Evolutionary conservation across 2,888 invertebrate genomes (phyloP), one percentile per base, ranked within the genome.

Genomic region (Azorinus chamasolen): DNA sequence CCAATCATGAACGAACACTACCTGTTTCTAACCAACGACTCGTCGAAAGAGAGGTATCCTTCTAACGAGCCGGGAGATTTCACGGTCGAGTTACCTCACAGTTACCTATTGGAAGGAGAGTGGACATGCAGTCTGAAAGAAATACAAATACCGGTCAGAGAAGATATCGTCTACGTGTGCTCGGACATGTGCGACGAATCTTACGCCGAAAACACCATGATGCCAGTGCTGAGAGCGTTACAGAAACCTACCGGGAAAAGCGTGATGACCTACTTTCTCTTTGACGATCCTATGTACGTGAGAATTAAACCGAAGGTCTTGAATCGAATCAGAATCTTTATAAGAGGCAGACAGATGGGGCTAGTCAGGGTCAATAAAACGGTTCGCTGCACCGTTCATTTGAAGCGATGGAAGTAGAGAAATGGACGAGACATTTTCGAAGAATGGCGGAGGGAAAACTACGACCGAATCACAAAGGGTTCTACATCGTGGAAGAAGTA

Each of bases 111-210:
- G 12, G 48, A 48, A 18, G 5, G 20, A n/a, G 20, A 48, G 12
- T 48, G 48, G 48, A 18, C 27, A 16, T 51, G 51, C 25, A 1
- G 51, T 25, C 4, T 22, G 8, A 10, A 51, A 16, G 51, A 51
- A 16, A 51, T 51, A 51, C 1, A 18, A n/a, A 1, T 51, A 3
- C 51, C 10, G 22, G 27, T 22, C 16, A 51, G 24, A 8, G 27
- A n/a, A n/a, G n/a, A n/a, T n/a, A n/a, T n/a, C n/a, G n/a, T n/a
- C n/a, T n/a, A n/a, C 50, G 27, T 24, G 22, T 48, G 48, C 22
- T 48, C 48, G 1, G 48, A 48, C 48, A 48, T 48, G 18, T 48
- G 48, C 12, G 48, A 48, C 18, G 48, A 48, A 48, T 48, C 48
- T 12, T 48, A 48, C 20, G 48, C 48, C 20, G 48, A 48, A 14